A percentile compares a stretch with the other conserved stretches of the same genome.
phyloP scores from a whole-genome alignment of 1,140 invertebrate species.

The Gyrodactylus salaris region DNA sequence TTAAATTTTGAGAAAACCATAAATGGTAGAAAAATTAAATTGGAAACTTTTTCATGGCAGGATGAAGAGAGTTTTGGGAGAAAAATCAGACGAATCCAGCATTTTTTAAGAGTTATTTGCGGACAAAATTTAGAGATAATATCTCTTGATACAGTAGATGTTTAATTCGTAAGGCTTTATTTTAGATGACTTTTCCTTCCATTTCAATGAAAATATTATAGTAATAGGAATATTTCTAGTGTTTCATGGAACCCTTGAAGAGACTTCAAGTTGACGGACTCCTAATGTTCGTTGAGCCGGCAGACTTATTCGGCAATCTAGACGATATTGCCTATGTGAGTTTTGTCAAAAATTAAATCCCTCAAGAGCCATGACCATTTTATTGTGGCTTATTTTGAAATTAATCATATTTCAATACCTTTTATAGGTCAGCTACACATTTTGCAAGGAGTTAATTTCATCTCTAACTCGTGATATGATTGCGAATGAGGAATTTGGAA shows the following conservation, averaged over 20 bases:
- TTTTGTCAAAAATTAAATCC: constrained; percentile 9
- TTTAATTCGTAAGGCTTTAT: no score
- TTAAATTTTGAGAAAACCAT: no score
- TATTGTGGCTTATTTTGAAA: not conserved
- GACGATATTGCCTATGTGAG: constrained; percentile 33
- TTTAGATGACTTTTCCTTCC: no score
- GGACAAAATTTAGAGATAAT: no score
- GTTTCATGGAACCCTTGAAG: constrained; percentile 36
- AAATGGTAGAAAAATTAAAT: no score
- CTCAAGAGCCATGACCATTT: not conserved
- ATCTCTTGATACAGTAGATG: no score
- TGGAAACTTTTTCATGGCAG: no score
- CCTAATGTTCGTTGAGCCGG: constrained; percentile 33
- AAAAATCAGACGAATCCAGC: no score
- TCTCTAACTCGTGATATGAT: constrained; percentile 25
- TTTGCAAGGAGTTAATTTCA: constrained; percentile 32
- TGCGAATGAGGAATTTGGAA: constrained; percentile 18
- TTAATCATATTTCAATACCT: not conserved
- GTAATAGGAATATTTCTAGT: no score
- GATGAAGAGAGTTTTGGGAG: no score
- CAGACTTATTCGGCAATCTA: constrained; percentile 33
- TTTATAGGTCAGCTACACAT: constrained; percentile 29
- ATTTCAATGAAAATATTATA: no score
- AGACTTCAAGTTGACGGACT: constrained; percentile 34
- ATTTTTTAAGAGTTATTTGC: no score